A percentile compares a stretch with the other conserved stretches of the same genome.
These are phyloP conservation scores for Hyles vespertilio DNA, from an alignment of 1,140 invertebrate species.

Conservation along the genomic window DNA sequence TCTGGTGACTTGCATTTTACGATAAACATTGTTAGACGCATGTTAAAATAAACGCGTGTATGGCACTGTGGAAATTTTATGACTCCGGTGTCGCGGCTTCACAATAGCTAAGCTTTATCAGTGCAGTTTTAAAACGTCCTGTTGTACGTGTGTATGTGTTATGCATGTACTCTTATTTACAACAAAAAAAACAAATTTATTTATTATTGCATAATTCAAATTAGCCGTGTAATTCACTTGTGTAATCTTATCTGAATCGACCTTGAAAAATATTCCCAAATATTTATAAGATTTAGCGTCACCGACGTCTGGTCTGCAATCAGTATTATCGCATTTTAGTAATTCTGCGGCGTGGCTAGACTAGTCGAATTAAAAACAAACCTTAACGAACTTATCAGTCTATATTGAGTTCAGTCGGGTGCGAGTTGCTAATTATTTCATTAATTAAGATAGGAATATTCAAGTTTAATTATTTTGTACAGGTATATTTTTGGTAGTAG, in stretches of 20 bases:
- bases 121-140: neutral
- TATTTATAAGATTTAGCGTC: conserved; percentile 12
- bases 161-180: too few relatives aligned
- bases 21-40: conserved; percentile 9
- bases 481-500: too few relatives aligned
- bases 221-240: conserved; percentile 5
- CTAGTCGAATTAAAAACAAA: too few relatives aligned
- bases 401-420: too few relatives aligned
- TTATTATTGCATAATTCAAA: neutral
- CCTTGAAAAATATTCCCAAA: conserved; percentile 16
- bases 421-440: too few relatives aligned
- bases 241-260: conserved; percentile 8
- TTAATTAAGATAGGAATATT: too few relatives aligned
- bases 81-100: conserved; percentile 3
- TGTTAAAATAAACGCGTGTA: conserved; percentile 5
- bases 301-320: conserved; percentile 7
- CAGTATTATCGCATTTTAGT: too few relatives aligned
- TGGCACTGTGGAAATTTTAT: conserved; percentile 17
- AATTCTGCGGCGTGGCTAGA: too few relatives aligned
- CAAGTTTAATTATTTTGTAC: too few relatives aligned
- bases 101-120: neutral
- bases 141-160: neutral
- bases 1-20: conserved; percentile 16
- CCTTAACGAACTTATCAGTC: too few relatives aligned
- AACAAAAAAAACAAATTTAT: too few relatives aligned